Conservation (phyloP, 1,140 invertebrate genomes). For the Drosophila yakuba region DNA sequence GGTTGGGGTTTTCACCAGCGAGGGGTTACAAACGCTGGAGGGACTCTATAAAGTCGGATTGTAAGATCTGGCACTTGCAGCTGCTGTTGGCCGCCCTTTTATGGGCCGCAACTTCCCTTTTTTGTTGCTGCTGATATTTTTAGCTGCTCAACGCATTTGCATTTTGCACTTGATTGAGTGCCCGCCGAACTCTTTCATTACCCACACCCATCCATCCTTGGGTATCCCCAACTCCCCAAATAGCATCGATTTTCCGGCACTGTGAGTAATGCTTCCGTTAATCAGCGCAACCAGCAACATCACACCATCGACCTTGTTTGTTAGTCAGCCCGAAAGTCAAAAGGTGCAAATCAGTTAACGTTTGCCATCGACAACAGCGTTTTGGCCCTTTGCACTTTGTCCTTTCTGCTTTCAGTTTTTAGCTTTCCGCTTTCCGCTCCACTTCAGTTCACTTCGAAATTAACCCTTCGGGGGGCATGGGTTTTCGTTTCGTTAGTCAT, state of each 20-base stretch:
- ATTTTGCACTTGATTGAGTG: conserved; percentile 77
- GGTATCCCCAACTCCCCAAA: background rate
- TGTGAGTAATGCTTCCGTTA: conserved; percentile 79
- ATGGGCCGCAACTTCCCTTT: conserved; percentile 70
- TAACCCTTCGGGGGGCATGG: conserved; percentile 65
- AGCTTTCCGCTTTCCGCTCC: conserved; percentile 18
- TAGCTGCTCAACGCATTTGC: conserved; percentile 72
- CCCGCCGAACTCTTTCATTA: conserved; percentile 3
- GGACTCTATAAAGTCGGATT: background rate
- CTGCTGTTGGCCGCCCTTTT: conserved; percentile 53
- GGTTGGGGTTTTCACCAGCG: background rate
- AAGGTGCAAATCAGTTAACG: conserved; percentile 80
- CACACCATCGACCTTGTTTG: conserved; percentile 5
- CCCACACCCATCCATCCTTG: background rate
- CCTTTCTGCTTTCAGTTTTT: conserved; percentile 56
- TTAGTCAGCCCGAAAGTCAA: conserved; percentile 49
- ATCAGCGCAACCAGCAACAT: conserved; percentile 40
- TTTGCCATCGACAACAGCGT: conserved; percentile 47
- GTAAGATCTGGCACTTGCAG: conserved; percentile 49
- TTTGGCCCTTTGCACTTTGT: conserved; percentile 56
- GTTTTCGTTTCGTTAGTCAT: conserved; percentile 60
- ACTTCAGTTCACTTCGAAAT: conserved; percentile 58
- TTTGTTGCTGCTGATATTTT: conserved; percentile 67
- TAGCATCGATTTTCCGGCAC: conserved; percentile 10
- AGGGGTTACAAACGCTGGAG: background rate